Evolutionary conservation across 2,797 vertebrate species (phyloP).

Genomic region (Clarias pachynema): DNA sequence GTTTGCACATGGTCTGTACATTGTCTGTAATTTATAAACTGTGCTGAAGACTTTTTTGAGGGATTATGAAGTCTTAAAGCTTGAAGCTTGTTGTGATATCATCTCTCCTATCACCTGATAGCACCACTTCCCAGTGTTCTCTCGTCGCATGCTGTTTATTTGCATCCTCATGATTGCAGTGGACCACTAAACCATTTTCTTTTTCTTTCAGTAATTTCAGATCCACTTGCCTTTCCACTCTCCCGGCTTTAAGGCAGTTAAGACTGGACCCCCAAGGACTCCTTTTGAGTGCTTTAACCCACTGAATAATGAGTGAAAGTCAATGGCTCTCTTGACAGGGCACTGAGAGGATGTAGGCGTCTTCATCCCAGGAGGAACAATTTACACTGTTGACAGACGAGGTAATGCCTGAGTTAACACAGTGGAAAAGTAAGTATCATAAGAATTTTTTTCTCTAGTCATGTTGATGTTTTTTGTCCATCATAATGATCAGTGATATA

Average conservation of each 20-base stretch:
- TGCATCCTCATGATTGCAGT: not conserved
- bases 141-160: not conserved
- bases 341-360: constrained; percentile 62
- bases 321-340: constrained; percentile 61
- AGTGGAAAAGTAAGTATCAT: constrained; percentile 62
- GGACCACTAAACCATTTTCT: not conserved
- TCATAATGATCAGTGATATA: not conserved
- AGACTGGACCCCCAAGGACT: constrained; percentile 64
- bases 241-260: constrained; percentile 54
- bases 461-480: not conserved
- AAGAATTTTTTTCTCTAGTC: not conserved
- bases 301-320: constrained; percentile 70
- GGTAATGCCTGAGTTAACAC: constrained; percentile 64
- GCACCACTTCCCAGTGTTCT: not conserved
- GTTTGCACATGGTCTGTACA: no score
- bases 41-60: no score
- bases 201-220: not conserved
- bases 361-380: constrained; percentile 59
- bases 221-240: not conserved
- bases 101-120: not conserved
- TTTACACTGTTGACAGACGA: constrained; percentile 63
- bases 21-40: no score
- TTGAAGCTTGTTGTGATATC: no score
- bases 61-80: no score
- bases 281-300: constrained; percentile 66